Conservation (phyloP, 2,797 vertebrate species). For the Acipenser transmontanus region DNA sequence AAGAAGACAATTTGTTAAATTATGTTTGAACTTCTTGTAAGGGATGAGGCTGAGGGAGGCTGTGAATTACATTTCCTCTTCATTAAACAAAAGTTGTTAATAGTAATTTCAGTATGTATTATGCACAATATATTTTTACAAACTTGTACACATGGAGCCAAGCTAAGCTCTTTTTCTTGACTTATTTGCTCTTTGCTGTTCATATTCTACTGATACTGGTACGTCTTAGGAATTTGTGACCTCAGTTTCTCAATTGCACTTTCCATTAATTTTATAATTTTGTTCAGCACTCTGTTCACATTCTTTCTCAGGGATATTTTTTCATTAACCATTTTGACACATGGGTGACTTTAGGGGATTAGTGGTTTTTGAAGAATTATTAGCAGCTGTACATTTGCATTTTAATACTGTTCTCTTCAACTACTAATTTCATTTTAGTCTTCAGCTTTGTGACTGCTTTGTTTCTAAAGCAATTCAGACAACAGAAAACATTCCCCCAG, state of each 20-base stretch:
- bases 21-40: constrained; percentile 17
- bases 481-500: constrained; percentile 36
- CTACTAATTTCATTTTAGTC: constrained; percentile 93
- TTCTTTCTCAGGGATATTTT: constrained; percentile 87
- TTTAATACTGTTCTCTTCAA: constrained; percentile 97
- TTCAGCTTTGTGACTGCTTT: constrained; percentile 85
- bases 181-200: background rate
- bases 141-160: background rate
- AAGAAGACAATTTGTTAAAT: constrained; percentile 30
- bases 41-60: constrained; percentile 2
- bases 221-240: constrained; percentile 34
- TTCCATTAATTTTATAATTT: constrained; percentile 36
- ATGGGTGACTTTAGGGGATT: constrained; percentile 98
- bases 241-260: constrained; percentile 30
- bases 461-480: constrained; percentile 75
- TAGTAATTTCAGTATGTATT: background rate
- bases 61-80: constrained; percentile 9
- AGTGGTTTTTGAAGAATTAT: constrained; percentile 99
- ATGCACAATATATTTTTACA: background rate
- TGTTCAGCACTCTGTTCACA: constrained; percentile 54
- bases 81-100: constrained; percentile 16
- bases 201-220: constrained; percentile 18
- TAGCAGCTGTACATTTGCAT: constrained; percentile 99
- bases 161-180: background rate
- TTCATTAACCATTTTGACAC: constrained; percentile 99